phyloP scores from a whole-genome alignment of 2,888 invertebrate genomes.

The Gastracanthus pulcherrimus region DNA sequence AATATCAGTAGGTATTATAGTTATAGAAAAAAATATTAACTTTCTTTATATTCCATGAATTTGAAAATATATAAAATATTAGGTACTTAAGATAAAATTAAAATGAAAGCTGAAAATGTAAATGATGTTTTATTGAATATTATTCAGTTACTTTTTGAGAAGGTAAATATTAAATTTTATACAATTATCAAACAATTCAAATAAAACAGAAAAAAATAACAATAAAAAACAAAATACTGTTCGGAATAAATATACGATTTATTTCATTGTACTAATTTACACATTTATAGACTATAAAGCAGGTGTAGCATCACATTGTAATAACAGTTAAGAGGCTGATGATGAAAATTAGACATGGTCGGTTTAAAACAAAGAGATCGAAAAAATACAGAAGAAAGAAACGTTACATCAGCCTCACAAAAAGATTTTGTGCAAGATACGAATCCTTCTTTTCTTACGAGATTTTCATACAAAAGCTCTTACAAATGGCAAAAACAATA shows the following conservation, averaged over 20 bases:
- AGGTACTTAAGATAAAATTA: too few relatives aligned
- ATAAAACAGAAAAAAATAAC: not conserved
- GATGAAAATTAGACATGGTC: constrained; percentile 20
- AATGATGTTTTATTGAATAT: too few relatives aligned
- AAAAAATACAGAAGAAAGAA: constrained; percentile 55
- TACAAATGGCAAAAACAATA: constrained; percentile 50
- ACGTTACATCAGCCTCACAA: constrained; percentile 43
- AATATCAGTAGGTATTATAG: too few relatives aligned
- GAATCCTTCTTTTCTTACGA: constrained; percentile 31
- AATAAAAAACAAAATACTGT: not conserved
- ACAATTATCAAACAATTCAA: too few relatives aligned
- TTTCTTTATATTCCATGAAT: not conserved
- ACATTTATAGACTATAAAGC: constrained; percentile 65
- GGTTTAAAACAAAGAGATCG: constrained; percentile 37
- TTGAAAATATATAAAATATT: too few relatives aligned
- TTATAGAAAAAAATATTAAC: not conserved
- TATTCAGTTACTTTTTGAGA: too few relatives aligned
- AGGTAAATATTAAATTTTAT: too few relatives aligned
- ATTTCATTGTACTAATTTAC: constrained; percentile 63
- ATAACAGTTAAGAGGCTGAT: constrained; percentile 54
- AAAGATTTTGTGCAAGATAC: constrained; percentile 46
- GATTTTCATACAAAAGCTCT: constrained; percentile 50
- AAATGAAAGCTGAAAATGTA: too few relatives aligned
- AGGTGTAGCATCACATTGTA: constrained; percentile 53
- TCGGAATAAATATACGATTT: constrained; percentile 56